These are phyloP conservation scores for Mycteria americana DNA, from an alignment of 2,797 vertebrate species.

Conservation along the genomic window DNA sequence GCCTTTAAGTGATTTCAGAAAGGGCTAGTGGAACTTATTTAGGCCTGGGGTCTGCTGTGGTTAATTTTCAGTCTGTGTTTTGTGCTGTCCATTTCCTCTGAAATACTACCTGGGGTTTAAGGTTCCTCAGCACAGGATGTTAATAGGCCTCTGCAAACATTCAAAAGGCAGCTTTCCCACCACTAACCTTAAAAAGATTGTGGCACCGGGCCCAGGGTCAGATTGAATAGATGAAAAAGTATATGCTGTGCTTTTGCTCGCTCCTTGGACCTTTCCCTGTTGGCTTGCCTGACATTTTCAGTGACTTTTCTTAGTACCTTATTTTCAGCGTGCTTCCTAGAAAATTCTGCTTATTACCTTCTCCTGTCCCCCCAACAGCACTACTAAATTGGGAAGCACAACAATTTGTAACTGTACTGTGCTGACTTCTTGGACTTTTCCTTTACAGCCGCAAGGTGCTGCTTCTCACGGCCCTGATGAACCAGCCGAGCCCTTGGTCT, in stretches of 20 bases:
- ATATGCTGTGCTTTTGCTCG: slow-evolving; percentile 61
- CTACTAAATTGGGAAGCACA: slow-evolving; percentile 3
- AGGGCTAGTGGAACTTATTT: slow-evolving; percentile 73
- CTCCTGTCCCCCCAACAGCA: not conserved
- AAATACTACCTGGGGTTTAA: slow-evolving; percentile 84
- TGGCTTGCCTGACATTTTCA: slow-evolving; percentile 73
- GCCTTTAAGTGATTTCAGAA: slow-evolving; percentile 81
- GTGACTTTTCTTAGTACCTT: slow-evolving; percentile 72
- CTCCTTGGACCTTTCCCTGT: slow-evolving; percentile 73
- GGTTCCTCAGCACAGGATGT: slow-evolving; percentile 81
- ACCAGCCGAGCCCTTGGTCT: not conserved
- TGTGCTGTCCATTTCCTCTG: slow-evolving; percentile 80
- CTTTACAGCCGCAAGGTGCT: not conserved
- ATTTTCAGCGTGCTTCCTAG: slow-evolving; percentile 69
- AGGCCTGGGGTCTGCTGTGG: slow-evolving; percentile 72
- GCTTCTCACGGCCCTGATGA: not conserved
- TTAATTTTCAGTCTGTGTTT: slow-evolving; percentile 82
- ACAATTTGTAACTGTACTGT: not conserved
- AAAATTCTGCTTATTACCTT: slow-evolving; percentile 66
- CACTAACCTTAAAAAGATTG: slow-evolving; percentile 78
- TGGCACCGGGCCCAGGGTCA: slow-evolving; percentile 74
- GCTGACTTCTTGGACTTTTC: not conserved
- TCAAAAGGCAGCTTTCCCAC: slow-evolving; percentile 71
- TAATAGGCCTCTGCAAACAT: slow-evolving; percentile 77
- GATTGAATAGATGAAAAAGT: slow-evolving; percentile 73